Conservation (phyloP, 2,888 invertebrate species). For the Serripes groenlandicus region DNA sequence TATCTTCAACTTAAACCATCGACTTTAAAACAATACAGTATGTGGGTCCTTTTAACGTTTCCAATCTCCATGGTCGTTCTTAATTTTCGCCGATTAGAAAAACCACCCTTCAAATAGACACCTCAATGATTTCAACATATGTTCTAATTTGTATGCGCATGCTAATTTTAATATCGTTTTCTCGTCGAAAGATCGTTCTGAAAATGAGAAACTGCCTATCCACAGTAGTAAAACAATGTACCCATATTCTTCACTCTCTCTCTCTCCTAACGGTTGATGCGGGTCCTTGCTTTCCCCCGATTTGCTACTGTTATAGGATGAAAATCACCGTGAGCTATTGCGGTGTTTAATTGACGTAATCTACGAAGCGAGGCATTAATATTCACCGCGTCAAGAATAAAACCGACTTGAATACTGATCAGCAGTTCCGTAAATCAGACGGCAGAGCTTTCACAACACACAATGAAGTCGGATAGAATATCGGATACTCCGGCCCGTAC, state of each 20-base stretch:
- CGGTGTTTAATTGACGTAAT: conserved; percentile 21
- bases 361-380: conserved; percentile 22
- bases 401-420: background rate
- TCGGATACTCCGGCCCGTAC: conserved; percentile 5
- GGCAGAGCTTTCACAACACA: background rate
- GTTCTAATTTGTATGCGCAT: conserved; percentile 65
- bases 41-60: conserved; percentile 41
- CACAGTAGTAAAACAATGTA: conserved; percentile 60
- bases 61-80: conserved; percentile 26
- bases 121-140: conserved; percentile 62
- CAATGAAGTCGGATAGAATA: background rate
- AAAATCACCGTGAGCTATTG: conserved; percentile 62
- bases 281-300: conserved; percentile 21
- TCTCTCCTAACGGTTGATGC: conserved; percentile 23
- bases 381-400: conserved; percentile 15
- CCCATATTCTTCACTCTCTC: conserved; percentile 55
- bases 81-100: conserved; percentile 54
- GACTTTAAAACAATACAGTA: conserved; percentile 53
- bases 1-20: conserved; percentile 26
- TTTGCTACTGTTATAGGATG: conserved; percentile 15
- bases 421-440: conserved; percentile 11
- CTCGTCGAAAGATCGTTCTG: conserved; percentile 26
- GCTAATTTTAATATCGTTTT: conserved; percentile 65
- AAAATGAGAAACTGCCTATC: conserved; percentile 24
- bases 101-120: conserved; percentile 44